Conservation (phyloP, 2,113 vertebrate species). For the Microcebus griseorufus region DNA sequence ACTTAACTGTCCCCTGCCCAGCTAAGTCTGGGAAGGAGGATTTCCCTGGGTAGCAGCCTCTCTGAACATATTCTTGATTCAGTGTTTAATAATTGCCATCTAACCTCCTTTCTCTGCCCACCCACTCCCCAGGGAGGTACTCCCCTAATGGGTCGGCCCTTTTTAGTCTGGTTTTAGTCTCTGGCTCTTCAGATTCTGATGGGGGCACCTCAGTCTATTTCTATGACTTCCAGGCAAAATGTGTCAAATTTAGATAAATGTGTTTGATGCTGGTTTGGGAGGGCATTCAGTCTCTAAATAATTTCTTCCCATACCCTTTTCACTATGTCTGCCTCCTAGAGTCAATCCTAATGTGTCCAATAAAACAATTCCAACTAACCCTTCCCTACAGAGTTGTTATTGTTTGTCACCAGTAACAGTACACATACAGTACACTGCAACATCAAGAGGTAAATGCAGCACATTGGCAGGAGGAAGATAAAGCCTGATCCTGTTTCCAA, state of each 20-base stretch:
- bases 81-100: conserved; percentile 74
- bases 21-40: conserved; percentile 47
- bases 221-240: conserved; percentile 75
- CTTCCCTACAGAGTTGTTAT: neutral
- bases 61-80: conserved; percentile 61
- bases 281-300: conserved; percentile 21
- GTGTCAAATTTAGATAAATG: conserved; percentile 76
- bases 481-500: conserved; percentile 44
- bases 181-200: conserved; percentile 71
- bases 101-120: conserved; percentile 40
- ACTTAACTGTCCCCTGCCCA: conserved; percentile 60
- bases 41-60: conserved; percentile 59
- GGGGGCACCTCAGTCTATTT: conserved; percentile 69
- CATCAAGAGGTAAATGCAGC: neutral
- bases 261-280: conserved; percentile 29
- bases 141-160: conserved; percentile 69
- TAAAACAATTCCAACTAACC: conserved; percentile 35
- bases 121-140: conserved; percentile 69
- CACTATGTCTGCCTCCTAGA: neutral
- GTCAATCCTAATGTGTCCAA: neutral
- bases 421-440: neutral
- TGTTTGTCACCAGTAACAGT: neutral
- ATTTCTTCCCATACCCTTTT: conserved; percentile 56
- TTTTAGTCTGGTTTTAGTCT: conserved; percentile 60
- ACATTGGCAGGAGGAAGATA: conserved; percentile 42